phyloP scores from a whole-genome alignment of 2,797 vertebrate genomes.

The Clarias platycephalus region DNA sequence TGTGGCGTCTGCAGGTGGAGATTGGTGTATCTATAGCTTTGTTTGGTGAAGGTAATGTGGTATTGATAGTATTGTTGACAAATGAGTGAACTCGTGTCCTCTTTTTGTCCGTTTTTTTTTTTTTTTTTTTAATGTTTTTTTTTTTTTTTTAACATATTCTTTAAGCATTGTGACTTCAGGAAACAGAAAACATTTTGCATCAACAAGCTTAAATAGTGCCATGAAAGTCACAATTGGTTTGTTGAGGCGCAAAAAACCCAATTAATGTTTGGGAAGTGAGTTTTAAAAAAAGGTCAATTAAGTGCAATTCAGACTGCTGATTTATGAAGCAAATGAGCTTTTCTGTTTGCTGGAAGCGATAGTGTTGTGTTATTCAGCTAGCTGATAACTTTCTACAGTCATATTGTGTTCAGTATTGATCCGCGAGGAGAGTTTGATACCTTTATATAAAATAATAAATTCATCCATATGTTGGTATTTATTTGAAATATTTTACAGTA shows the following conservation, averaged over 20 bases:
- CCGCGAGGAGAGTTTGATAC: conserved; percentile 89
- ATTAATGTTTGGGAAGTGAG: conserved; percentile 71
- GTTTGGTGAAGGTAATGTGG: conserved; percentile 81
- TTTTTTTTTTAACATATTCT: conserved; percentile 70
- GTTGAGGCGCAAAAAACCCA: conserved; percentile 78
- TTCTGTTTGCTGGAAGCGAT: conserved; percentile 99
- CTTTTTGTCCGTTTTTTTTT: conserved; percentile 62
- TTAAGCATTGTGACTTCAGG: conserved; percentile 88
- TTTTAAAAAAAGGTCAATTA: conserved; percentile 59
- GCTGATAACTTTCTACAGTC: conserved; percentile 86
- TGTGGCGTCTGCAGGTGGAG: conserved; percentile 68
- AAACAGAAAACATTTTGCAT: conserved; percentile 90
- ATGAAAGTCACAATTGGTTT: conserved; percentile 71
- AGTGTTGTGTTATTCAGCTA: conserved; percentile 85
- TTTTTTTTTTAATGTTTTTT: conserved; percentile 56
- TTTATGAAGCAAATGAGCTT: conserved; percentile 72
- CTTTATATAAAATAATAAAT: conserved; percentile 88
- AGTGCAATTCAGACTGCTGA: conserved; percentile 79
- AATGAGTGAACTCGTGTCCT: conserved; percentile 76
- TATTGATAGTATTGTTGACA: conserved; percentile 85
- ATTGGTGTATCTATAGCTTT: conserved; percentile 72
- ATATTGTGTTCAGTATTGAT: conserved; percentile 97
- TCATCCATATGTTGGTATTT: conserved; percentile 95
- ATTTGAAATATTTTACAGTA: conserved; percentile 96
- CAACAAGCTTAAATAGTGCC: conserved; percentile 77